A percentile compares a stretch with the other conserved stretches of the same genome.
These are phyloP conservation scores for Clepsis dumicolana DNA, from an alignment of 2,888 invertebrate genomes.

Conservation along the genomic window DNA sequence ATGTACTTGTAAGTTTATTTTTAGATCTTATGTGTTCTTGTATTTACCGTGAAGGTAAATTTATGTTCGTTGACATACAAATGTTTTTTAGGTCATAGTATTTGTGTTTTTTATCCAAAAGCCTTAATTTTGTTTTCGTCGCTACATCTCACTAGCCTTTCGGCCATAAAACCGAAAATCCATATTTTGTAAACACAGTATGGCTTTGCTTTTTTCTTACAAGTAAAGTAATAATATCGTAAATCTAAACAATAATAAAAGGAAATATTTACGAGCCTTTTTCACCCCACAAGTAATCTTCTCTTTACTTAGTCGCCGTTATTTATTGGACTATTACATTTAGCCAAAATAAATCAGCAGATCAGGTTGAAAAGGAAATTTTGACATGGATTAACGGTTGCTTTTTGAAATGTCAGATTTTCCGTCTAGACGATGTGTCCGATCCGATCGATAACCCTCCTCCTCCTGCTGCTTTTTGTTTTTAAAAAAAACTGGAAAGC, in stretches of 20 bases:
- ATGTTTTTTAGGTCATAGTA: neutral
- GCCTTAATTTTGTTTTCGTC: neutral
- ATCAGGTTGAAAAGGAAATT: no score
- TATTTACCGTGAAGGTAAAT: neutral
- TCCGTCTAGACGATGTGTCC: no score
- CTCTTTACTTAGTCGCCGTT: conserved; percentile 7
- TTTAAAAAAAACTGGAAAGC: no score
- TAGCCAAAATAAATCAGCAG: no score
- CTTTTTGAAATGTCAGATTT: no score
- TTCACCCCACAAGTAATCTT: conserved; percentile 15
- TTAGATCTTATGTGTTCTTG: no score
- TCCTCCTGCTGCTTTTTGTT: no score
- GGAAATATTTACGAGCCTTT: conserved; percentile 4
- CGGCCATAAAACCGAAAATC: conserved; percentile 3
- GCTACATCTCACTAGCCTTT: neutral
- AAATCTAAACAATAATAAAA: conserved; percentile 15
- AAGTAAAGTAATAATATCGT: neutral
- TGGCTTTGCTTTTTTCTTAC: neutral
- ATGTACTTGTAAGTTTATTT: no score
- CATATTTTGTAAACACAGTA: neutral
- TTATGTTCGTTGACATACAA: neutral
- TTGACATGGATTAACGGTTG: no score
- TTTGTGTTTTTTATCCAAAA: neutral
- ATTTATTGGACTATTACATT: conserved; percentile 14
- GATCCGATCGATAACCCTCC: no score